Evolutionary conservation across 2,113 vertebrate species (phyloP), one percentile per base, ranked within the genome.

Genomic region (Petroica traversi): DNA sequence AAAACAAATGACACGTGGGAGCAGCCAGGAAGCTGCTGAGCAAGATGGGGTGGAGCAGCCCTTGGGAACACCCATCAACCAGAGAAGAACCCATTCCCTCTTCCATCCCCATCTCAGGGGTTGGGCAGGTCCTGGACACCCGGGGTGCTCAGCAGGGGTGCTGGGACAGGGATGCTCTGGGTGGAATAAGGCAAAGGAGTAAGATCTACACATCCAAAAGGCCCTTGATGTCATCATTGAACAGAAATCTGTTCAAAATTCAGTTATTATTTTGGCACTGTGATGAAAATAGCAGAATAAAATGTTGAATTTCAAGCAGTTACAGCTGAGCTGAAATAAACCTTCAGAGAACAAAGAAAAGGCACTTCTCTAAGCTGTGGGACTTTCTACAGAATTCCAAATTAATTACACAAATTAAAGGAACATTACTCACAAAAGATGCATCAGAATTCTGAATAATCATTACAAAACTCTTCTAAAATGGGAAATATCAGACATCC

Each of bases 1-100:
- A 51, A 75, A 72, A 40, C 13, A 63, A 71, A 40, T 0, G 0
- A 3, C 22, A n/a, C 0, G 0, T 8, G 12, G 5, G 4, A 87
- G 64, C 58, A 43, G 84, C 20, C 24, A 43, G 87, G 62, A 69
- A 85, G 43, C 28, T 80, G 77, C 77, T 45, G 8, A 43, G 89
- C 41, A 62, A 83, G 79, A 69, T 15, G 73, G 61, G 58, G 40
- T 67, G 76, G 72, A 72, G 45, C 3, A 67, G 68, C 54, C 51
- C 12, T 36, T 11, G 31, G 71, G 20, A 66, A 40, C 45, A 55
- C 14, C 31, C 25, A 7, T 12, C 2, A 4, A 2, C 16, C 24
- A 57, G 19, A 49, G 41, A 18, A 28, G 22, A 43, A 36, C 20
- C 74, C 24, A 1, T 7, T 38, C 36, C 34, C 23, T 41, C 33